A percentile compares a stretch with the other conserved stretches of the same genome.
phyloP scores from a whole-genome alignment of 1,140 invertebrate genomes.

The Archegozetes longisetosus region DNA sequence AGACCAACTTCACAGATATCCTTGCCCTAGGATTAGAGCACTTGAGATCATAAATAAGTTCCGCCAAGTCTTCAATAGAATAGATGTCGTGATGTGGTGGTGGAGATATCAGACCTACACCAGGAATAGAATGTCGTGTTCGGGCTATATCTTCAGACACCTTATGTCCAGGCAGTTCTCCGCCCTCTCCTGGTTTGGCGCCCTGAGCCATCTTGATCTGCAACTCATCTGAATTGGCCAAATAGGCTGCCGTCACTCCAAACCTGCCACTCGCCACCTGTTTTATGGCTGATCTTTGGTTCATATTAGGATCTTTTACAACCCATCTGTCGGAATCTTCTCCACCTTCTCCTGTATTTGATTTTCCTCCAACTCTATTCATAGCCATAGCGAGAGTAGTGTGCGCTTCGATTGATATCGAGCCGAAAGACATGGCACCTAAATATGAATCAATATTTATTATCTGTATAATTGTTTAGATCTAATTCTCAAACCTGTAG shows the following conservation, averaged over 20 bases:
- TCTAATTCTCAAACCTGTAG: constrained; percentile 33
- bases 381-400: constrained; percentile 86
- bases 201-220: constrained; percentile 99
- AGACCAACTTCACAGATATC: constrained; percentile 95
- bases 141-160: constrained; percentile 88
- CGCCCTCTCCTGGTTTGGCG: constrained; percentile 88
- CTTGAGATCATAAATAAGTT: constrained; percentile 96
- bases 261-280: constrained; percentile 91
- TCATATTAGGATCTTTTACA: constrained; percentile 50
- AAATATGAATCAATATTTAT: neutral
- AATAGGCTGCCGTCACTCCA: constrained; percentile 90
- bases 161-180: constrained; percentile 74
- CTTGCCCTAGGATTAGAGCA: constrained; percentile 87
- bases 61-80: constrained; percentile 95
- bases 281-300: constrained; percentile 49
- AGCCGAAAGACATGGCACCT: constrained; percentile 76
- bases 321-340: constrained; percentile 67
- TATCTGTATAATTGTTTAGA: neutral
- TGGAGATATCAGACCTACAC: constrained; percentile 95
- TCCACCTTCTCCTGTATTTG: constrained; percentile 89
- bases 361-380: constrained; percentile 89
- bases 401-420: constrained; percentile 84
- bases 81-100: constrained; percentile 99
- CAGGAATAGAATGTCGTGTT: constrained; percentile 84
- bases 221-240: constrained; percentile 87